A percentile compares a stretch with the other conserved stretches of the same genome.
phyloP scores from a whole-genome alignment of 1,140 invertebrate species.

The Megathymus violae region DNA sequence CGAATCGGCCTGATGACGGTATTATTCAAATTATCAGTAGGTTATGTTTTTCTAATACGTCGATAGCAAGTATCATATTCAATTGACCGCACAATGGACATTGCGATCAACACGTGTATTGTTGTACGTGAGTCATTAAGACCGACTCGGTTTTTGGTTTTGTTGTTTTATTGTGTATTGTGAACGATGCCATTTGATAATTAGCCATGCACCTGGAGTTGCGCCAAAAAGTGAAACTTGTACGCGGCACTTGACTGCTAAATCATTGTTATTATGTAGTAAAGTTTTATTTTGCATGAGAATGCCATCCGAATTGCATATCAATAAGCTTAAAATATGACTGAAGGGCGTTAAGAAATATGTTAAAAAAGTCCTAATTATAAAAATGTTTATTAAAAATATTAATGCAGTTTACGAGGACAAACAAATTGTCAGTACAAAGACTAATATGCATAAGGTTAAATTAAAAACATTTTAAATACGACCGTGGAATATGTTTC shows the following conservation, averaged over 20 bases:
- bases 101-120: conserved; percentile 76
- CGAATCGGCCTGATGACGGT: conserved; percentile 54
- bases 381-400: too few relatives aligned
- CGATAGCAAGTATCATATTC: conserved; percentile 60
- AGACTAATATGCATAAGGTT: too few relatives aligned
- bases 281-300: conserved; percentile 22
- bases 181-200: conserved; percentile 51
- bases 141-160: conserved; percentile 70
- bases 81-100: conserved; percentile 63
- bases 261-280: conserved; percentile 53
- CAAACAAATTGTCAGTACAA: too few relatives aligned
- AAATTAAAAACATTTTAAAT: too few relatives aligned
- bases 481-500: too few relatives aligned
- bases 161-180: conserved; percentile 78
- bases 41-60: conserved; percentile 33
- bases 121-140: conserved; percentile 80
- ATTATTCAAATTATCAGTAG: conserved; percentile 36
- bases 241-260: conserved; percentile 48
- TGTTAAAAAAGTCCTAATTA: too few relatives aligned
- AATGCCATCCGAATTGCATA: conserved; percentile 11
- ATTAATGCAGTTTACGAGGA: too few relatives aligned
- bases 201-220: conserved; percentile 58
- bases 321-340: conserved; percentile 13
- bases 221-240: conserved; percentile 64
- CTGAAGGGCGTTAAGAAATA: too few relatives aligned